Evolutionary conservation across 2,797 vertebrate genomes (phyloP), one percentile per base, ranked within the genome.

Genomic region (Hybognathus amarus): DNA sequence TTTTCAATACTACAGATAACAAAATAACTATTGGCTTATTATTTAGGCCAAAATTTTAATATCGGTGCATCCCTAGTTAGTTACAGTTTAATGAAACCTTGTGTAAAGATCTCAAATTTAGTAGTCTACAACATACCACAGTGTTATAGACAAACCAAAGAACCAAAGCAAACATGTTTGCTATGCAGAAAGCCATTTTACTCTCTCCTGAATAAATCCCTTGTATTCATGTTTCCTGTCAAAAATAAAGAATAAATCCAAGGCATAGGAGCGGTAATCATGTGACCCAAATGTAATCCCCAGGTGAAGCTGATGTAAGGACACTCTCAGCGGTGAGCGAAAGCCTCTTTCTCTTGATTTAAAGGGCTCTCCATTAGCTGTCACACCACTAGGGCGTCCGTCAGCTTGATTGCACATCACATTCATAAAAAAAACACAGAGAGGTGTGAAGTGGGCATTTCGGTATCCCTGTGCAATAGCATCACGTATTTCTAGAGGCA

Each of bases 331-430:
- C 50, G 13, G 85, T 4, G 80, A 86, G 84, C 47, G 12, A 85
- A 85, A 79, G 90, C 88, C 87, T 78, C 83, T 78, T 89, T 84
- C 61, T 77, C 68, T 77, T 74, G 80, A 84, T 89, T 88, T 87
- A 56, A 84, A 89, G 89, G 80, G 47, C 90, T 87, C 80, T 89
- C 85, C 70, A 77, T 88, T 88, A 91, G 87, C 89, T 85, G 87
- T 88, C 85, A 90, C 77, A 89, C 78, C 76, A 84, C 75, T 89
- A 74, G 85, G 86, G 91, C 83, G 89, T 92, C 90, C 85, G 85
- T 93, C 91, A 90, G 84, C 87, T 91, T 92, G 91, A 93, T 90
- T 92, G 90, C 92, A 93, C 94, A 94, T 94, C 80, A 84, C 86
- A 94, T 89, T 93, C 89, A 92, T 89, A 92, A 95, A 92, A 45